Evolutionary conservation across 1,140 invertebrate genomes (phyloP).

Genomic region (Drosophila repletoides): DNA sequence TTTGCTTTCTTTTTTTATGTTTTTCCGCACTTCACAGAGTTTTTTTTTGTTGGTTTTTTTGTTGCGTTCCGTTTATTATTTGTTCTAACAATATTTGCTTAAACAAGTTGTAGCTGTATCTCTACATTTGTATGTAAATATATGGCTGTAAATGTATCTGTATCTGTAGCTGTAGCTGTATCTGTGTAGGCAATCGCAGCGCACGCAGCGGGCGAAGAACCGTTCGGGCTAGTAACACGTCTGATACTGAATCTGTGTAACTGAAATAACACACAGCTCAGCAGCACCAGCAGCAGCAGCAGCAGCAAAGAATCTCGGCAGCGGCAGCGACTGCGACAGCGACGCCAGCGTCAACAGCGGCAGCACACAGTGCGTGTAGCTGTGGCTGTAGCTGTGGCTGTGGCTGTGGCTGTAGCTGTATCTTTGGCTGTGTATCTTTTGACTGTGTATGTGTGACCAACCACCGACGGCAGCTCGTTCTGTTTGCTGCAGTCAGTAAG

Average conservation of each 20-base stretch:
- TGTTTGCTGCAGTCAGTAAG: constrained; percentile 71
- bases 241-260: constrained; percentile 82
- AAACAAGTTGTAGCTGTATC: constrained; percentile 52
- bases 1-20: background rate
- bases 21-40: constrained; percentile 29
- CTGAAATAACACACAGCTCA: constrained; percentile 82
- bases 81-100: constrained; percentile 73
- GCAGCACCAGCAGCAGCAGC: constrained; percentile 62
- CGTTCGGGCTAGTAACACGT: constrained; percentile 82
- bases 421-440: constrained; percentile 6
- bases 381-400: background rate
- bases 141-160: background rate
- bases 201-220: constrained; percentile 56
- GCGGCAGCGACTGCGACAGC: constrained; percentile 26
- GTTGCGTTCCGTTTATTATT: constrained; percentile 46
- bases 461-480: constrained; percentile 56
- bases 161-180: constrained; percentile 14
- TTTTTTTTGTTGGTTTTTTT: constrained; percentile 11
- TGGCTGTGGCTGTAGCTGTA: constrained; percentile 5
- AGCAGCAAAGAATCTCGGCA: constrained; percentile 34
- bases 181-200: constrained; percentile 29
- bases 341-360: constrained; percentile 9
- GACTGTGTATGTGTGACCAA: constrained; percentile 55
- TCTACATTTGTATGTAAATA: background rate
- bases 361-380: constrained; percentile 25